These are phyloP conservation scores for Allobates femoralis DNA, from an alignment of 2,797 vertebrate genomes.

Conservation along the genomic window DNA sequence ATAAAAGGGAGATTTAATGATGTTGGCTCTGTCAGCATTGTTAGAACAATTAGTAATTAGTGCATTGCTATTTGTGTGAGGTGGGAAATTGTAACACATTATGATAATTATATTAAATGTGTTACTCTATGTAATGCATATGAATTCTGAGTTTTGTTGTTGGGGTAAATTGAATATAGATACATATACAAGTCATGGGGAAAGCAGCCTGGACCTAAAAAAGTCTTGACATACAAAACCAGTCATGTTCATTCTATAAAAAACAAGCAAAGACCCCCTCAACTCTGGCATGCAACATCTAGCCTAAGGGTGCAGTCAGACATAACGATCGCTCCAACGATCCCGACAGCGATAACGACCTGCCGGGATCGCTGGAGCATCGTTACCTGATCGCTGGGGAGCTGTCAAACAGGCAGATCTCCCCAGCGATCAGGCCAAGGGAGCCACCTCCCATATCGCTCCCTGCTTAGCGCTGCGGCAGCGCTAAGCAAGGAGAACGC, in stretches of 20 bases:
- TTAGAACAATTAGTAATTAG: slow-evolving; percentile 51
- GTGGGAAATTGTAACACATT: slow-evolving; percentile 29
- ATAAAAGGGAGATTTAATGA: neutral
- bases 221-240: neutral
- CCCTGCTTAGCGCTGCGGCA: too few relatives aligned
- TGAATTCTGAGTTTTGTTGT: slow-evolving; percentile 4
- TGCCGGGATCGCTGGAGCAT: too few relatives aligned
- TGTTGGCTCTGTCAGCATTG: slow-evolving; percentile 30
- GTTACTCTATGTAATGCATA: neutral
- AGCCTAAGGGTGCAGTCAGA: too few relatives aligned
- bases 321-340: too few relatives aligned
- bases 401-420: too few relatives aligned
- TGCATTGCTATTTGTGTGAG: slow-evolving; percentile 24
- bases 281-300: too few relatives aligned
- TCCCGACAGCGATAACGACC: too few relatives aligned
- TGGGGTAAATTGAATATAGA: neutral
- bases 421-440: too few relatives aligned
- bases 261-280: too few relatives aligned
- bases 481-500: too few relatives aligned
- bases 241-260: neutral
- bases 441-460: too few relatives aligned
- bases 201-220: neutral
- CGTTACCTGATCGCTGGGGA: too few relatives aligned
- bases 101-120: slow-evolving; percentile 47
- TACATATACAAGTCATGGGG: neutral